Conservation (phyloP, 2,797 vertebrate species). For the Myotis pilosus region DNA sequence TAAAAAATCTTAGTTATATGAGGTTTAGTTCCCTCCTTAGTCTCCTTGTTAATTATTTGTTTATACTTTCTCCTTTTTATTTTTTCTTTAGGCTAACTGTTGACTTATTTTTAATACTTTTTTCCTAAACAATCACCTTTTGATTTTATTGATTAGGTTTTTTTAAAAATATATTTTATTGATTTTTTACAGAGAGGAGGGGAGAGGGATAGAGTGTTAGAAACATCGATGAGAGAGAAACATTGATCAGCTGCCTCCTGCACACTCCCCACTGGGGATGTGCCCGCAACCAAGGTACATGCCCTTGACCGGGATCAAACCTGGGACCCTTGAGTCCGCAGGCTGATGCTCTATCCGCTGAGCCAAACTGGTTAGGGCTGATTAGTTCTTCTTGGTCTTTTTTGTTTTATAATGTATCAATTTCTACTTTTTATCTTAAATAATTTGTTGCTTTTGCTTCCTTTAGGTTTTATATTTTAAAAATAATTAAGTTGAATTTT, state of each 20-base stretch:
- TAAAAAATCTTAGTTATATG: background rate
- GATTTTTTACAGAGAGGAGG: too few species aligned
- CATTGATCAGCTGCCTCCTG: too few species aligned
- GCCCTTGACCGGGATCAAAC: too few species aligned
- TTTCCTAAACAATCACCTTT: background rate
- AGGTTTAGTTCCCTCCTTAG: background rate
- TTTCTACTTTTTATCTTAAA: slow-evolving; percentile 36
- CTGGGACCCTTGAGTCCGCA: too few species aligned
- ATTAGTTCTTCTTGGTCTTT: slow-evolving; percentile 1
- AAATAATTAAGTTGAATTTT: slow-evolving; percentile 15
- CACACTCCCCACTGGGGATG: too few species aligned
- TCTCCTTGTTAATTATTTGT: slow-evolving; percentile 1
- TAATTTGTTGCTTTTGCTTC: slow-evolving; percentile 29
- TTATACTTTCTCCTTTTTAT: background rate
- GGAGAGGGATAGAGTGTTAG: too few species aligned
- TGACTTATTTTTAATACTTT: background rate
- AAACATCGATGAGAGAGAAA: too few species aligned
- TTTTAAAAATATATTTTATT: too few species aligned
- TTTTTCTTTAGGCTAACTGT: slow-evolving; percentile 23
- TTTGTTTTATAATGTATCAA: slow-evolving; percentile 3
- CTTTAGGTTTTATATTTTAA: slow-evolving; percentile 3
- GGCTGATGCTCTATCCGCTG: too few species aligned
- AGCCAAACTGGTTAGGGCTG: background rate
- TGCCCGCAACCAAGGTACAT: too few species aligned
- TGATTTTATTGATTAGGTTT: background rate